Percentiles rank a stretch among this genome's conserved stretches.
Conservation (phyloP, 2,888 invertebrate genomes). For the Invenusta paracnida region DNA sequence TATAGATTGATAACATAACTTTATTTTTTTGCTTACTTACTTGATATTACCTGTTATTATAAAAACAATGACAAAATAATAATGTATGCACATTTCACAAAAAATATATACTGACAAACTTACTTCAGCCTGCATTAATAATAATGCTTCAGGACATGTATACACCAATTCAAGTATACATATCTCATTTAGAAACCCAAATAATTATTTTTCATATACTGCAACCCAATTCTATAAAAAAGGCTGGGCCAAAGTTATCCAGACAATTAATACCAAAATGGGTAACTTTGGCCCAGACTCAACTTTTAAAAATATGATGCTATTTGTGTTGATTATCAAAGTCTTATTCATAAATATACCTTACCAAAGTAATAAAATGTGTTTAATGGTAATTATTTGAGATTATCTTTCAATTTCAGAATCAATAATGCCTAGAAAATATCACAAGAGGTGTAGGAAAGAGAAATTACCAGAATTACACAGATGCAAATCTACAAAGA, state of each 20-base stretch:
- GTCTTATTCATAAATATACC: neutral
- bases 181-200: neutral
- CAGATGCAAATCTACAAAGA: neutral
- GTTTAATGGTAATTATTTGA: neutral
- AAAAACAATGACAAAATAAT: neutral
- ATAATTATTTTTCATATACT: neutral
- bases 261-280: neutral
- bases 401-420: neutral
- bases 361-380: neutral
- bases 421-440: neutral
- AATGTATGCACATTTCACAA: neutral
- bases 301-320: neutral
- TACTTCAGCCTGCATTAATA: neutral
- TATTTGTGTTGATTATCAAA: neutral
- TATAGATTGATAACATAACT: neutral
- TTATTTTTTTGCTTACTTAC: neutral
- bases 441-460: neutral
- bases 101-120: neutral
- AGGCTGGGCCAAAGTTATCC: neutral
- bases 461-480: neutral
- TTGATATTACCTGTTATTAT: neutral
- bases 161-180: neutral
- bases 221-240: neutral
- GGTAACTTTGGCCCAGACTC: too few species aligned
- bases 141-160: neutral